Base-by-base conservation (phyloP, 1,140 invertebrate genomes). In the Danaus melanippus region DNA sequence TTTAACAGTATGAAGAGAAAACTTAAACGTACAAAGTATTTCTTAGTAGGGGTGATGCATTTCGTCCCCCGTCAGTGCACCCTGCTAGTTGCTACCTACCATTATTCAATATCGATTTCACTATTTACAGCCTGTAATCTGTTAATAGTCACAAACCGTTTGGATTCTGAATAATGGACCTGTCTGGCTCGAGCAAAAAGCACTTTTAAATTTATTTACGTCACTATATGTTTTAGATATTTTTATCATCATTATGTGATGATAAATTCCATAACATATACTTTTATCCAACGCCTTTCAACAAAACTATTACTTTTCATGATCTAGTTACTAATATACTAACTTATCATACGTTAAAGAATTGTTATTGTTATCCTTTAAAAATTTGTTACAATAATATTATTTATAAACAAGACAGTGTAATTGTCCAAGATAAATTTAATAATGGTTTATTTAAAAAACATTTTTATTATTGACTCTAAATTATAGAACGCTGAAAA, bases 21-120 rank as follows among this genome's bases (percentile, higher is more conserved):
- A 42, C 10, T 59, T 9, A 15, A 41, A 56, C 10, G 41, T 62
- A 43, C 10, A 45, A 45, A 42, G 11, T 46, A 46, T 46, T 41
- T 47, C 12, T 48, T 76, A 57, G 76, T 79, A 79, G 62, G 75
- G 71, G 71, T 62, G 58, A 63, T 58, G 64, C 64, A 58, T 60
- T 66, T 56, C 65, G 59, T 72, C 62, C 65, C 55, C 53, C 50
- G 56, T 57, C 56, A 53, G 50, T 68, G 67, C 67, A 73, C 72
- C 74, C 73, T 69, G 58, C 12, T 41, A 40, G 32, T 54, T 46
- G n/a, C 74, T 67, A 67, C 72, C 74, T 69, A 67, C 67, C 71
- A 79, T 71, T 75, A 79, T 80, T 71, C 76, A 77, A 77, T 83
- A 85, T 83, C 80, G 79, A 85, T 85, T 85, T 75, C 73, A 82